Conservation (phyloP, 2,888 invertebrate genomes). For the Drosophila eohydei region DNA sequence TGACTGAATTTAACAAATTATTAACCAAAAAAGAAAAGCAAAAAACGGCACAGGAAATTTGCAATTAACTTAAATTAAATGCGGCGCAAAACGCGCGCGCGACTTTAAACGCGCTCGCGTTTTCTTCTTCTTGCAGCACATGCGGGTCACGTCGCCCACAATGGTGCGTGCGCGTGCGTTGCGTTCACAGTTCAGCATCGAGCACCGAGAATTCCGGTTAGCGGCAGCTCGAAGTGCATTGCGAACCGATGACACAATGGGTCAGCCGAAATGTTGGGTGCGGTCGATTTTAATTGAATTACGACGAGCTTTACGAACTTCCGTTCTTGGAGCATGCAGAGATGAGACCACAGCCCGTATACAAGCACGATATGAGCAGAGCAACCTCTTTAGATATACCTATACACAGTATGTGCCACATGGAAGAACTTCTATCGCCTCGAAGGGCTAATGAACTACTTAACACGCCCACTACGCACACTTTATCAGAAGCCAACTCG, state of each 20-base stretch:
- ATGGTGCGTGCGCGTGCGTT: slow-evolving; percentile 13
- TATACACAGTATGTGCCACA: too few species aligned
- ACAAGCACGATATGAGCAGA: background rate
- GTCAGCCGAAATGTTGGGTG: slow-evolving; percentile 36
- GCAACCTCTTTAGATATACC: background rate
- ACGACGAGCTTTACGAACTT: slow-evolving; percentile 3
- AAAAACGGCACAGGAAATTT: slow-evolving; percentile 55
- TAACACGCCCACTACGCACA: background rate
- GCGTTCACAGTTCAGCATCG: background rate
- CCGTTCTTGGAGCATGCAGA: slow-evolving; percentile 8
- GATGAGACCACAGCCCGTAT: slow-evolving; percentile 1
- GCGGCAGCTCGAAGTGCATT: slow-evolving; percentile 31
- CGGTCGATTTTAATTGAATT: slow-evolving; percentile 39
- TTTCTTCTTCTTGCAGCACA: background rate
- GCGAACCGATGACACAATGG: slow-evolving; percentile 14
- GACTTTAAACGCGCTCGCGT: slow-evolving; percentile 27
- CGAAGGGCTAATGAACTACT: background rate
- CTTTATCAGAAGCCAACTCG: background rate
- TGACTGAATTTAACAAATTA: slow-evolving; percentile 59
- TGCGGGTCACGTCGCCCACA: slow-evolving; percentile 34
- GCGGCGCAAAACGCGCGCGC: slow-evolving; percentile 32
- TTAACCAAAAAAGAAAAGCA: slow-evolving; percentile 20
- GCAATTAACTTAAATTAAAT: slow-evolving; percentile 63
- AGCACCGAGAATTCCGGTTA: background rate
- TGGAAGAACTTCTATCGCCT: background rate